A percentile compares a stretch with the other conserved stretches of the same genome.
Evolutionary conservation across 2,888 invertebrate species (phyloP).

Genomic region (Sesamia inferens): DNA sequence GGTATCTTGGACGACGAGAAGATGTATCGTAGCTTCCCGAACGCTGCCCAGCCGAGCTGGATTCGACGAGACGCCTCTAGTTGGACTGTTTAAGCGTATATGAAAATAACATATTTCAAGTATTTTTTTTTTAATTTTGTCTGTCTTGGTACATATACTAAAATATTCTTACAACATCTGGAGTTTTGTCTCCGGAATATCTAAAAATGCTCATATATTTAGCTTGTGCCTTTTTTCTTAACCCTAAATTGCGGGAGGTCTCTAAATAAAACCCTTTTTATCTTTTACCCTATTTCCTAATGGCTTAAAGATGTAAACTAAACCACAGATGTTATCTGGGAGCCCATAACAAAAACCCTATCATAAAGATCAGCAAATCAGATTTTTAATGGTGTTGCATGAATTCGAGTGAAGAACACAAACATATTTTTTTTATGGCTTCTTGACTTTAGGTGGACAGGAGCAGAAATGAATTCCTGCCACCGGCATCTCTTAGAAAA

Average conservation of each 20-base stretch:
- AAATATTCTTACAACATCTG: background rate
- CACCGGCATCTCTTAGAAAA: too few species aligned
- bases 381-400: constrained; percentile 32
- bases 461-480: background rate
- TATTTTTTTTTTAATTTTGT: background rate
- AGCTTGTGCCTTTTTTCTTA: constrained; percentile 16
- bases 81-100: too few species aligned
- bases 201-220: constrained; percentile 12
- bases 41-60: too few species aligned
- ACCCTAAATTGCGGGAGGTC: constrained; percentile 3
- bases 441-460: background rate
- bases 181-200: constrained; percentile 5
- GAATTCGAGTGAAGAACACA: background rate
- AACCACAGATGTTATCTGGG: constrained; percentile 46
- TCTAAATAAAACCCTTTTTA: constrained; percentile 51
- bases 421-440: constrained; percentile 1
- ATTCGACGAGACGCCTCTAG: too few species aligned
- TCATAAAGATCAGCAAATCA: constrained; percentile 47
- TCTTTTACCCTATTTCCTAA: constrained; percentile 39
- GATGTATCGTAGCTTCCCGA: too few species aligned
- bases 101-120: background rate
- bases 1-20: too few species aligned
- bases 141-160: background rate
- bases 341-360: constrained; percentile 37
- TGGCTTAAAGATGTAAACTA: constrained; percentile 42